Base-by-base conservation (phyloP, 2,797 vertebrate species). In the Sebastes diploproa region DNA sequence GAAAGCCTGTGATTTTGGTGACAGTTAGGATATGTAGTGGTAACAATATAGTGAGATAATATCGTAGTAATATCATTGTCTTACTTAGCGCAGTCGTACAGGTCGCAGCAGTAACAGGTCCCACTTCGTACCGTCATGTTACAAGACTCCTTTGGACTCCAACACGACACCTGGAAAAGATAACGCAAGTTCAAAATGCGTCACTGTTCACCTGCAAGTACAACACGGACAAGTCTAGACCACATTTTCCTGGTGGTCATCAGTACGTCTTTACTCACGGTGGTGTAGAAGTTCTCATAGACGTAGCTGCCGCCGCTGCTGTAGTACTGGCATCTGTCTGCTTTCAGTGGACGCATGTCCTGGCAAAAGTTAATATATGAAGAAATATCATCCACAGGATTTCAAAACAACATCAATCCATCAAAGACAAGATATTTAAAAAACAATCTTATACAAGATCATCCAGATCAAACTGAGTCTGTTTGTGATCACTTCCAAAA, bases 31-130 rank as follows among this genome's bases (percentile, higher is more conserved):
- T 14, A 18, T 7, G 20, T 29, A 46, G 16, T 6, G 18, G 18
- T 20, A 20, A 76, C 10, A n/a, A 29, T 50, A 62, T 9, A 30
- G 23, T 52, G 23, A 55, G n/a, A 29, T 34, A 23, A 62, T 27
- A 54, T 50, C 1, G 1, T 2, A 63, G 13, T 13, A 38, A 30
- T 16, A 22, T 67, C 2, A 27, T 9, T 23, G 59, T 61, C 95
- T 95, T 80, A 95, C 95, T 94, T 96, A 69, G 95, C 95, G 6
- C 95, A 96, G 89, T 95, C 42, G 61, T 96, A 96, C 54, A 96
- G 91, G 85, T 96, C 95, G 54, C 95, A 96, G 89, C 95, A 96
- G 89, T 95, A 96, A 72, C 95, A 96, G 50, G 95, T 95, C 18
- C 94, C 94, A 65, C 95, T 96, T 25, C 92, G 89, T 4, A 95